Evolutionary conservation across 1,140 invertebrate genomes (phyloP).

Genomic region (Ceratosolen solmsi): DNA sequence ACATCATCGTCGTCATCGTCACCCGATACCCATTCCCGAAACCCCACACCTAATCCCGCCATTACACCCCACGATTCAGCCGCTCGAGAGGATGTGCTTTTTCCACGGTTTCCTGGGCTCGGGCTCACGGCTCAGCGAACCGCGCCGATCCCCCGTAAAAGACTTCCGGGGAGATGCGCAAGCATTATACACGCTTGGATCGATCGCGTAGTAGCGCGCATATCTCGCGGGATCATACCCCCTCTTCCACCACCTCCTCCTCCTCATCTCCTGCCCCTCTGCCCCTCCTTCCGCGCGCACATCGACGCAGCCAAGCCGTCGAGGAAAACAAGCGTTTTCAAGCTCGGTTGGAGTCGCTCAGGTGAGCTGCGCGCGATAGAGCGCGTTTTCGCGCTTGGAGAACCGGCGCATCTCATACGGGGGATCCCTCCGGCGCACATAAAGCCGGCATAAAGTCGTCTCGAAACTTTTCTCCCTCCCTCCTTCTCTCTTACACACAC

Average conservation of each 20-base stretch:
- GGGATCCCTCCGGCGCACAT: not conserved
- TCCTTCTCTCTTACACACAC: not conserved
- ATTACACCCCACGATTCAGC: not conserved
- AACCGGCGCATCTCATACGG: constrained; percentile 4
- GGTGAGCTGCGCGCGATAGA: constrained; percentile 29
- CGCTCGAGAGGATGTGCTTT: not conserved
- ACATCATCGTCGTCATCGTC: too few species aligned
- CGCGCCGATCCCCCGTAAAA: constrained; percentile 39
- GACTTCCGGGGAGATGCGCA: constrained; percentile 39
- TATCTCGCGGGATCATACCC: constrained; percentile 1
- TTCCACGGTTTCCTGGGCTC: not conserved
- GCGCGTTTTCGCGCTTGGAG: constrained; percentile 41
- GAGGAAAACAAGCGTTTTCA: constrained; percentile 54
- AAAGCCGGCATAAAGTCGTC: too few species aligned
- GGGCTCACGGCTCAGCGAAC: not conserved
- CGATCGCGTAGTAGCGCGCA: not conserved
- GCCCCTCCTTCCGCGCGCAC: not conserved
- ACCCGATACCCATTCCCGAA: too few species aligned
- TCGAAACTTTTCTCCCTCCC: not conserved
- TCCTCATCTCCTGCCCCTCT: not conserved
- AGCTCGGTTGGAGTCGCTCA: constrained; percentile 49
- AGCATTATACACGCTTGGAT: constrained; percentile 27
- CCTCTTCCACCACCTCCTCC: not conserved
- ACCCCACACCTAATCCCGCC: too few species aligned
- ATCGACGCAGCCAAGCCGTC: too few species aligned